These are phyloP conservation scores for Fopius arisanus DNA, from an alignment of 1,140 invertebrate species.

Conservation along the genomic window DNA sequence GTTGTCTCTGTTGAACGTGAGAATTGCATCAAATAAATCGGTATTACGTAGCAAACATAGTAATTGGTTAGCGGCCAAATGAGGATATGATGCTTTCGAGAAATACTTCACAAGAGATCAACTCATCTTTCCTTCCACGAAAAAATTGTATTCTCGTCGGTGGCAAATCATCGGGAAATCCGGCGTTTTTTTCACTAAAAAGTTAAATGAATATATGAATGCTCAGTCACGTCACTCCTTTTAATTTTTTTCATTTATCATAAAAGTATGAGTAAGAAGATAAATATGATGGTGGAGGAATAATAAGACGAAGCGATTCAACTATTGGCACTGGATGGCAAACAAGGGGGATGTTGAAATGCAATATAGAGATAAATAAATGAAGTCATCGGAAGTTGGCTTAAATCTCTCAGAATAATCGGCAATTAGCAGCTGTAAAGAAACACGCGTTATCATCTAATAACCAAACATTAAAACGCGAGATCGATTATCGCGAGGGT, in stretches of 20 bases:
- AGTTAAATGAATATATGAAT: too few species aligned
- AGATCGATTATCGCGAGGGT: neutral
- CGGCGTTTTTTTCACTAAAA: neutral
- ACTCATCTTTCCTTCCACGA: neutral
- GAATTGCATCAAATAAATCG: neutral
- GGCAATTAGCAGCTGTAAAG: neutral
- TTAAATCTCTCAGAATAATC: neutral
- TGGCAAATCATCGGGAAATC: neutral
- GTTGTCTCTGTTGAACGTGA: neutral
- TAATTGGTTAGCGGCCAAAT: neutral
- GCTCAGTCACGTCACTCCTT: too few species aligned
- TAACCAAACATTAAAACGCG: neutral
- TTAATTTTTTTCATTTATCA: neutral
- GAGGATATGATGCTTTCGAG: neutral
- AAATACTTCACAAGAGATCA: neutral
- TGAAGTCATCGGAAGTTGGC: neutral
- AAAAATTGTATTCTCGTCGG: neutral
- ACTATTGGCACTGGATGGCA: too few species aligned
- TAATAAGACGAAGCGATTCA: neutral
- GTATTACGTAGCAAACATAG: neutral
- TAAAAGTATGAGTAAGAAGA: neutral
- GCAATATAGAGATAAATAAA: neutral
- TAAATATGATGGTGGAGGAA: neutral
- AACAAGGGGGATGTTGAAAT: neutral
- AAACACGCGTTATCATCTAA: neutral